Evolutionary conservation across 2,113 vertebrate genomes (phyloP).

Genomic region (Vombatus ursinus): DNA sequence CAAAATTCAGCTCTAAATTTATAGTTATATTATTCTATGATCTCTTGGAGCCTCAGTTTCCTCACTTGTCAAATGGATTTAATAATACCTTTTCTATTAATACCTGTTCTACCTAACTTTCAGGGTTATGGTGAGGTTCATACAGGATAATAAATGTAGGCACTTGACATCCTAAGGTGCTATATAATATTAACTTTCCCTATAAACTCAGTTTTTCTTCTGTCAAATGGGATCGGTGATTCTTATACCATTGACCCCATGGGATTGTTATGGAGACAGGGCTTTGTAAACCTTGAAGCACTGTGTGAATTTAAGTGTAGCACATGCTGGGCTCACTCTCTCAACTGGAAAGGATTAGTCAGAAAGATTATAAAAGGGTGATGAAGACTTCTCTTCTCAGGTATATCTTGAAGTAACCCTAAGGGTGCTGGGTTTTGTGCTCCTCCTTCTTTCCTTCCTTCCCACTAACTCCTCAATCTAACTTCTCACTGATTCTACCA

Average conservation of each 20-base stretch:
- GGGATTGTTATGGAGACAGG: background rate
- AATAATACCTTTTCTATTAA: background rate
- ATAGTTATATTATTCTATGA: background rate
- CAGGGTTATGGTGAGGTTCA: background rate
- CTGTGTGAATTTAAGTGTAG: background rate
- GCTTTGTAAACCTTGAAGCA: background rate
- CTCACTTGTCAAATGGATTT: background rate
- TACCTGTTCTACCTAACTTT: too few species aligned
- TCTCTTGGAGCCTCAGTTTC: background rate
- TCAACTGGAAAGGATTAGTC: background rate
- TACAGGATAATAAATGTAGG: background rate
- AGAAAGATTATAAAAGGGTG: background rate
- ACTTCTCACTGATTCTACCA: background rate
- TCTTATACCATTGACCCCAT: background rate
- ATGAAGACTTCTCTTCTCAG: background rate
- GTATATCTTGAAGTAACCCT: background rate
- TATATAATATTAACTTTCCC: background rate
- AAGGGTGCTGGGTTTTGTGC: background rate
- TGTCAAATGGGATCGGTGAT: background rate
- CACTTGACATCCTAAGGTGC: background rate
- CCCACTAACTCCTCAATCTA: background rate
- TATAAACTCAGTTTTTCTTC: background rate
- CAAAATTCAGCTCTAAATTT: background rate
- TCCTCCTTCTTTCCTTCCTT: background rate
- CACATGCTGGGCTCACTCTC: background rate